Conservation (phyloP, 2,113 vertebrate genomes). For the Mirza zaza region DNA sequence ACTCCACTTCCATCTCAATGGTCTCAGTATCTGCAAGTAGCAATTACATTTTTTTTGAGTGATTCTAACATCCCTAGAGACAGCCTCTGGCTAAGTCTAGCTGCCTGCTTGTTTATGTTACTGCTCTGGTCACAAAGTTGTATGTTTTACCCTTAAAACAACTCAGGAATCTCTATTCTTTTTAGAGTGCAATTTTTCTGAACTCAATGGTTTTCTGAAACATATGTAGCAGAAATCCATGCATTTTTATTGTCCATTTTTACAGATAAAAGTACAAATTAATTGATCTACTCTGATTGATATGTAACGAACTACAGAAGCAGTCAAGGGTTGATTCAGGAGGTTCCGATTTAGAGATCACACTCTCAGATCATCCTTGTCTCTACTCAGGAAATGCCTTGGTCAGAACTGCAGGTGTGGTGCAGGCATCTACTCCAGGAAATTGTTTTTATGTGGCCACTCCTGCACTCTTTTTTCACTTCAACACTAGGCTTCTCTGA, state of each 20-base stretch:
- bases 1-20: neutral
- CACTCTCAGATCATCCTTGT: too few species aligned
- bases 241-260: neutral
- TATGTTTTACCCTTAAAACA: neutral
- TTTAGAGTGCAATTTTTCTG: neutral
- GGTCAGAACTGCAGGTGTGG: too few species aligned
- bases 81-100: neutral
- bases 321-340: neutral
- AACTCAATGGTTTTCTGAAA: neutral
- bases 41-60: neutral
- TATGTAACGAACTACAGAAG: neutral
- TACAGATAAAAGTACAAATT: neutral
- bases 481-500: neutral
- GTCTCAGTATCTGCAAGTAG: neutral
- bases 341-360: neutral
- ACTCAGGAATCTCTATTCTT: neutral
- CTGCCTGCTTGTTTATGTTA: too few species aligned
- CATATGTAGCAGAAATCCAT: neutral
- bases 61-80: neutral
- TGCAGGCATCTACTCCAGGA: accelerated
- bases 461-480: neutral
- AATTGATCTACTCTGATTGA: neutral
- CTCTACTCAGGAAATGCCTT: too few species aligned
- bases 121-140: neutral
- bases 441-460: neutral